These are phyloP conservation scores for Eclectus roratus DNA, from an alignment of 2,113 vertebrate genomes.

Conservation along the genomic window DNA sequence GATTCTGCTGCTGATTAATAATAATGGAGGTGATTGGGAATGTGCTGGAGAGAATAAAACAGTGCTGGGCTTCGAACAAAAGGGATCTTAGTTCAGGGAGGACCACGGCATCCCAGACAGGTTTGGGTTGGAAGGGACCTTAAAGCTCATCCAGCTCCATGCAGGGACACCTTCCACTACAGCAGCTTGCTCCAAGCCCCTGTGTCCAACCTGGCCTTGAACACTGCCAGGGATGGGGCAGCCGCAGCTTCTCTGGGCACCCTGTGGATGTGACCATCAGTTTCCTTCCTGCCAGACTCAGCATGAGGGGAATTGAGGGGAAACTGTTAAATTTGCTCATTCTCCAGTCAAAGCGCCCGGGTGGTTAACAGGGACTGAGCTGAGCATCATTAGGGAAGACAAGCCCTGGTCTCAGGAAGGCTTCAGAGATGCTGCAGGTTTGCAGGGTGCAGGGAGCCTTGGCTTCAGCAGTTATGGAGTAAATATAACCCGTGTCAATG, in stretches of 20 bases:
- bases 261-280: background rate
- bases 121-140: background rate
- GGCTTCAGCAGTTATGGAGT: accelerated
- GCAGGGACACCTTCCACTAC: background rate
- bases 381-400: accelerated
- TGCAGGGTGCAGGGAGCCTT: background rate
- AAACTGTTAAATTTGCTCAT: background rate
- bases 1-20: background rate
- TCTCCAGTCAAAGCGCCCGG: background rate
- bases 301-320: background rate
- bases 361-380: background rate
- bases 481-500: accelerated
- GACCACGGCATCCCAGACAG: background rate
- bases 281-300: background rate
- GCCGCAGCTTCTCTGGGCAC: background rate
- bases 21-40: background rate
- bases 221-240: background rate
- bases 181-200: background rate
- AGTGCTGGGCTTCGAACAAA: background rate
- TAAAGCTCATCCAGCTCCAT: background rate
- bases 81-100: background rate
- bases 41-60: background rate
- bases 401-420: background rate
- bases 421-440: accelerated
- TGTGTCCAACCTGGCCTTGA: background rate